Conservation (phyloP, 2,113 vertebrate genomes). For the Deroptyus accipitrinus region DNA sequence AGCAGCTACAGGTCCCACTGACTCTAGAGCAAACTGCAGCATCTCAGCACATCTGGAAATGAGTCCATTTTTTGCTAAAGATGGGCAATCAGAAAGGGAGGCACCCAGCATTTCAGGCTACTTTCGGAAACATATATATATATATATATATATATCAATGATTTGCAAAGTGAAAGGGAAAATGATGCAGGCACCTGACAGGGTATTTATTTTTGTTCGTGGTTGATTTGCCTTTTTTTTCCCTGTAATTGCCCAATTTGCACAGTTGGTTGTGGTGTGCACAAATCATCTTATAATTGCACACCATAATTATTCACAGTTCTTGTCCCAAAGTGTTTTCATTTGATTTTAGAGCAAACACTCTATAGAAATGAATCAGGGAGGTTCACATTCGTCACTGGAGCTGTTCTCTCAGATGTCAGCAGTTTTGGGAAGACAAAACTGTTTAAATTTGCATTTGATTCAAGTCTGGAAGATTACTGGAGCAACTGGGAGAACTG, state of each 20-base stretch:
- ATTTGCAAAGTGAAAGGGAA: constrained; percentile 48
- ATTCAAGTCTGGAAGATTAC: constrained; percentile 41
- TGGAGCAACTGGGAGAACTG: not conserved
- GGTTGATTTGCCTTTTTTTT: constrained; percentile 40
- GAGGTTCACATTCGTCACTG: constrained; percentile 21
- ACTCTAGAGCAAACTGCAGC: not conserved
- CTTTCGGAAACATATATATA: constrained; percentile 37
- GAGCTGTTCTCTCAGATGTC: constrained; percentile 23
- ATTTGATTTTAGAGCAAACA: constrained; percentile 59
- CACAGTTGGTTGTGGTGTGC: constrained; percentile 55
- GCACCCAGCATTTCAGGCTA: not conserved
- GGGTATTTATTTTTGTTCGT: constrained; percentile 53
- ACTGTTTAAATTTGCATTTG: constrained; percentile 36
- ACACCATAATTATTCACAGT: constrained; percentile 52
- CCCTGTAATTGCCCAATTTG: constrained; percentile 40
- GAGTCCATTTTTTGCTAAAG: not conserved
- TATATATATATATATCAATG: not conserved
- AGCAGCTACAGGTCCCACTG: not conserved
- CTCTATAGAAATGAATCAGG: constrained; percentile 22
- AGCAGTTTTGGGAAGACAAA: constrained; percentile 49
- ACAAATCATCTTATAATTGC: constrained; percentile 60
- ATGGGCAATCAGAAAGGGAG: constrained; percentile 34
- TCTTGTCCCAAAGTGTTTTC: constrained; percentile 56
- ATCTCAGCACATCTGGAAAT: constrained; percentile 30
- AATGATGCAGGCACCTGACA: constrained; percentile 56